Base-by-base conservation (phyloP, 92 coral and sea anemone species). In the Zoanthus sansibaricus region DNA sequence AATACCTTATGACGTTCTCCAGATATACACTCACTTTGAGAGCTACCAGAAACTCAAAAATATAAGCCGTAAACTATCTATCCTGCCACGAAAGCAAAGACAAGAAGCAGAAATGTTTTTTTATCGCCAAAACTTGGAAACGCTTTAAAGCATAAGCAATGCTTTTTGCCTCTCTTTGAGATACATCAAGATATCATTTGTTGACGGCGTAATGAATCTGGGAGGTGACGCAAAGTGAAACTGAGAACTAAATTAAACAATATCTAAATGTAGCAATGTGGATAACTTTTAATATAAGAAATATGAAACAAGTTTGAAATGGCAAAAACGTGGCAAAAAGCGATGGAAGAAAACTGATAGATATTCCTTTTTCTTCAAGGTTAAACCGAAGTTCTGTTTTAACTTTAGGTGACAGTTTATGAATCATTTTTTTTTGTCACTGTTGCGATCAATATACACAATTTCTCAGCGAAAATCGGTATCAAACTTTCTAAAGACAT, bases 1-100 rank as follows among this genome's bases (percentile, higher is more conserved):
- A 68, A 80, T 80, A 75, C 85, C 45, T 68, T 46, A 21, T 80
- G 85, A 80, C 55, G 37, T 21, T 80, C 75, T 64, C 85, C 85
- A 80, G 85, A 66, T 45, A 71, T 21, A 80, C 74, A 37, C 18
- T 9, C 21, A 32, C 8, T 44, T 80, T 25, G 66, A 80, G 73
- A 80, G 72, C 45, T 44, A 18, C 21, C 45, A 52, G 20, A 61
- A 37, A 21, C 47, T 6, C 30, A 47, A 75, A 73, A 52, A 10
- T 30, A 12, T 30, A 51, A 76, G 52, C 44, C 31, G 68, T 76
- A 54, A 30, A 76, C 46, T 76, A 64, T 62, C 45, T 30, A 31
- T 52, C 47, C 13, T 55, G 31, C 21, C 9, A 46, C 31, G 47
- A 30, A 76, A 16, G 52, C 20, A 7, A 52, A 52, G 66, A 30